Evolutionary conservation across 1,140 invertebrate species (phyloP).

Genomic region (Drosophila orosa): DNA sequence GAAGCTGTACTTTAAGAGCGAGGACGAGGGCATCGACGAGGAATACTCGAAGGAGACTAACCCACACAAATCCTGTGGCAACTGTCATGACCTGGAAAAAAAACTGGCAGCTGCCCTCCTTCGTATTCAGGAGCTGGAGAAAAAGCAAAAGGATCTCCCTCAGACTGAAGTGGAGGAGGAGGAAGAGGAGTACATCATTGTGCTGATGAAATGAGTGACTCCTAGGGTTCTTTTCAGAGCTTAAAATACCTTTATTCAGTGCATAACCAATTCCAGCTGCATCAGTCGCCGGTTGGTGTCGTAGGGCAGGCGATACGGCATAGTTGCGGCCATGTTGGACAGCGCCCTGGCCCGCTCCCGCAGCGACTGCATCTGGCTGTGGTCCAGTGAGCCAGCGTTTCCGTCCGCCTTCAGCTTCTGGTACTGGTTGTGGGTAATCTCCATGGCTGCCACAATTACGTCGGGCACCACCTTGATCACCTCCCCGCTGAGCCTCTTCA

Average conservation of each 20-base stretch:
- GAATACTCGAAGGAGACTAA: constrained; percentile 13
- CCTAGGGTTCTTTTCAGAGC: neutral
- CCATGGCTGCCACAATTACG: constrained; percentile 94
- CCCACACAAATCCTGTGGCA: constrained; percentile 1
- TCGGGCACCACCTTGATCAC: constrained; percentile 93
- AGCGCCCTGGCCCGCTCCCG: constrained; percentile 93
- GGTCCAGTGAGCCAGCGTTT: constrained; percentile 19
- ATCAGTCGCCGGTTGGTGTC: constrained; percentile 97
- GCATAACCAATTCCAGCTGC: constrained; percentile 98
- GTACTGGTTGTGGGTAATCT: constrained; percentile 91
- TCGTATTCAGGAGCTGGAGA: constrained; percentile 18
- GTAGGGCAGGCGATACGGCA: constrained; percentile 97
- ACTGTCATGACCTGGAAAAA: constrained; percentile 9
- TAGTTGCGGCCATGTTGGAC: constrained; percentile 97
- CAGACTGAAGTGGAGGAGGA: constrained; percentile 21
- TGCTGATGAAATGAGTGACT: constrained; percentile 30
- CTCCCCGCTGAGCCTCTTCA: constrained; percentile 88
- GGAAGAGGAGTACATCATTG: constrained; percentile 27
- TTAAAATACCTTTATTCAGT: constrained; percentile 85
- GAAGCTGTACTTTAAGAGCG: constrained; percentile 8
- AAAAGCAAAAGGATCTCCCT: neutral
- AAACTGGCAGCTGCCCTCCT: constrained; percentile 15
- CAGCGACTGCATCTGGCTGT: constrained; percentile 88
- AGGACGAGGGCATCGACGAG: constrained; percentile 38
- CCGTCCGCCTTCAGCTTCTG: constrained; percentile 84